Evolutionary conservation across 2,797 vertebrate genomes (phyloP).

Genomic region (Crypturellus tataupa): DNA sequence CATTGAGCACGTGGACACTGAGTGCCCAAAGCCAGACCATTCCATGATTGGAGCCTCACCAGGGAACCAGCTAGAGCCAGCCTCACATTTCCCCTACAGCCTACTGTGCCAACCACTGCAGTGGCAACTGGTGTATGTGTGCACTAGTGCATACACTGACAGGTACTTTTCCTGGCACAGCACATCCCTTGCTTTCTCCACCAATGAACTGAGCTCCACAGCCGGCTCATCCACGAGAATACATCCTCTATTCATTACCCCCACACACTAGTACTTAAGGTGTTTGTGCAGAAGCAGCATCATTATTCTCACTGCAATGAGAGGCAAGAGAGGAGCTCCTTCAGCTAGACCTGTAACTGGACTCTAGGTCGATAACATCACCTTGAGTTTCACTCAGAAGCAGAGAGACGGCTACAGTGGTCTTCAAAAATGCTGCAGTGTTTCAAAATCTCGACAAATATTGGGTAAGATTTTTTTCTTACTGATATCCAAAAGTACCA

Average conservation of each 20-base stretch:
- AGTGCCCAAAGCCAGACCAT: not conserved
- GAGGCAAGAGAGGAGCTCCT: not conserved
- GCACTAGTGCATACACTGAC: not conserved
- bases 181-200: not conserved
- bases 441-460: not conserved
- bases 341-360: not conserved
- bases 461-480: not conserved
- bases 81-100: accelerated
- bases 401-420: not conserved
- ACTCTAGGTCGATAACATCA: not conserved
- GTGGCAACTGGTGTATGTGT: not conserved
- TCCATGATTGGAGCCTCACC: not conserved
- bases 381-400: not conserved
- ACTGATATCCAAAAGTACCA: not conserved
- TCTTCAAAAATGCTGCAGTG: not conserved
- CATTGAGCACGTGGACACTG: not conserved
- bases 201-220: not conserved
- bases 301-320: not conserved
- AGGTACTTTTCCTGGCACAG: not conserved
- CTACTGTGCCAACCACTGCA: not conserved
- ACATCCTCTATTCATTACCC: not conserved
- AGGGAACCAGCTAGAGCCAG: not conserved
- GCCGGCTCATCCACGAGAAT: not conserved
- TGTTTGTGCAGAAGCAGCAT: not conserved
- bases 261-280: accelerated